These are phyloP conservation scores for Andrena bicolor DNA, from an alignment of 2,888 invertebrate species.

Conservation along the genomic window DNA sequence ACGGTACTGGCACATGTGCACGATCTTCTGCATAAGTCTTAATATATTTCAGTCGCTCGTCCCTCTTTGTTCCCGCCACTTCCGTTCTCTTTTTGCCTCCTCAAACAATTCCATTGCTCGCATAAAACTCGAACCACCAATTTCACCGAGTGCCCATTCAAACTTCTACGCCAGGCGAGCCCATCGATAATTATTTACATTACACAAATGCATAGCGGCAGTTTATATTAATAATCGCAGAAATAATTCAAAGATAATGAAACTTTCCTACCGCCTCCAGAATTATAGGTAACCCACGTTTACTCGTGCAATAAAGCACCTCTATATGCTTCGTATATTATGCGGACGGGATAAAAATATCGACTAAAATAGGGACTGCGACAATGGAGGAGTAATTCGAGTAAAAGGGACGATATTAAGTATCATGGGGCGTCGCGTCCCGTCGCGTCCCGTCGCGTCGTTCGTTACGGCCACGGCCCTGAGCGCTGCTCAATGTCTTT, in stretches of 20 bases:
- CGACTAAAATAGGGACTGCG: not conserved
- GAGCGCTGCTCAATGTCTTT: conserved; percentile 63
- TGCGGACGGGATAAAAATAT: not conserved
- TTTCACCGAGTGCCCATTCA: too few relatives aligned
- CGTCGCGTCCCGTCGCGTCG: not conserved
- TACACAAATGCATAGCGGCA: too few relatives aligned
- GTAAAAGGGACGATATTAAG: conserved; percentile 12
- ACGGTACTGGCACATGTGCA: conserved; percentile 15
- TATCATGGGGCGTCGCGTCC: not conserved
- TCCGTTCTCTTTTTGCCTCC: not conserved
- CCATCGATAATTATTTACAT: too few relatives aligned
- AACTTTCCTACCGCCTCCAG: too few relatives aligned
- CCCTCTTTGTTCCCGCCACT: not conserved
- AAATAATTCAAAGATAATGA: too few relatives aligned
- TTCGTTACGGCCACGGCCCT: conserved; percentile 30
- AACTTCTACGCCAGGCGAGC: too few relatives aligned
- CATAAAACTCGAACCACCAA: not conserved
- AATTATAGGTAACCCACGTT: too few relatives aligned
- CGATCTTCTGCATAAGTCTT: not conserved
- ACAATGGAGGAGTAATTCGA: not conserved
- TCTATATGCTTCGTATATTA: too few relatives aligned
- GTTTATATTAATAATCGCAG: too few relatives aligned
- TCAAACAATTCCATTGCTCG: not conserved
- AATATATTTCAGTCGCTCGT: not conserved
- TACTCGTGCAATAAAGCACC: too few relatives aligned